phyloP scores from a whole-genome alignment of 2,888 invertebrate genomes.

The Andrena flavipes region DNA sequence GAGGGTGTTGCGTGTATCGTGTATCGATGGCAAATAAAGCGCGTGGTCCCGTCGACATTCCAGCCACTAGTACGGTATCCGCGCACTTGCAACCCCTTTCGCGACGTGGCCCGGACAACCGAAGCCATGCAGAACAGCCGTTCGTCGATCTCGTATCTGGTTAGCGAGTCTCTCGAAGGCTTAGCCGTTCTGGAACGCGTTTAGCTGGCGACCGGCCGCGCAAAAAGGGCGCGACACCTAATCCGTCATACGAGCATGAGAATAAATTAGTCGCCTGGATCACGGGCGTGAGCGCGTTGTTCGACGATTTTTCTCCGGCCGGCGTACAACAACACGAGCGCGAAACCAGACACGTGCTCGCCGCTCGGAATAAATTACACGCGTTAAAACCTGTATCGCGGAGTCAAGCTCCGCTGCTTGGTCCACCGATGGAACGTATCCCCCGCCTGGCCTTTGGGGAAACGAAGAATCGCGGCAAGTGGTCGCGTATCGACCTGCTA shows the following conservation, averaged over 20 bases:
- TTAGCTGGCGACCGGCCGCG: conserved; percentile 30
- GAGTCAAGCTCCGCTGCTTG: conserved; percentile 33
- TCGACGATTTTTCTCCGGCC: conserved; percentile 4
- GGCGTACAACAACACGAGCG: neutral
- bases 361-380: conserved; percentile 42
- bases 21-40: conserved; percentile 57
- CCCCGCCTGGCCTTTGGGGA: conserved; percentile 18
- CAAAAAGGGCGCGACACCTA: conserved; percentile 42
- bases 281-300: conserved; percentile 24
- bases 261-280: conserved; percentile 43
- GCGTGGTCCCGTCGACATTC: conserved; percentile 50
- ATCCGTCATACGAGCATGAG: conserved; percentile 32
- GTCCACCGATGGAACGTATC: conserved; percentile 38
- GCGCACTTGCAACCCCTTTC: conserved; percentile 62
- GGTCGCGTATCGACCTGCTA: conserved; percentile 37
- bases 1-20: conserved; percentile 42
- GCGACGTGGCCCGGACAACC: conserved; percentile 30
- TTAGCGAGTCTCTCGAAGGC: conserved; percentile 53
- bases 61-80: conserved; percentile 69
- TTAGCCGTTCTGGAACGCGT: conserved; percentile 63
- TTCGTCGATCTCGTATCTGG: conserved; percentile 60
- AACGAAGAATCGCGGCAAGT: conserved; percentile 40
- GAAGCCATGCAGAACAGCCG: conserved; percentile 64
- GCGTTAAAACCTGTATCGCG: conserved; percentile 41
- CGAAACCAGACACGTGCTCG: conserved; percentile 38